These are phyloP conservation scores for Manis pentadactyla DNA, from an alignment of 2,797 vertebrate species.

Conservation along the genomic window DNA sequence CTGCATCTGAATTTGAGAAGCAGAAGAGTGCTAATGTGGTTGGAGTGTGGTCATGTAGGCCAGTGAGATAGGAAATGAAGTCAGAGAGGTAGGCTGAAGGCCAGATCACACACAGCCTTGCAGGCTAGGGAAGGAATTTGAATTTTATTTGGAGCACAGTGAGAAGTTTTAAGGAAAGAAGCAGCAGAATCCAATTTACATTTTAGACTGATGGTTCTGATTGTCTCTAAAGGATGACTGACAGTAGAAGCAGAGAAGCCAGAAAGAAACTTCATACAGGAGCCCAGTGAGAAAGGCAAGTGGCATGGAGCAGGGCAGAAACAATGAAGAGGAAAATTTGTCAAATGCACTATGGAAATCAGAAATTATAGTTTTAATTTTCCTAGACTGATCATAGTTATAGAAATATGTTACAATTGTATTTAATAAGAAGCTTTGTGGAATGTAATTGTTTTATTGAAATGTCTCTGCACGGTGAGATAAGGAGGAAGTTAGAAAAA, in stretches of 20 bases:
- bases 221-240: not conserved
- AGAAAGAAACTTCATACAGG: not conserved
- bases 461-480: slow-evolving; percentile 59
- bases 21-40: not conserved
- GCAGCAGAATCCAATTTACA: not conserved
- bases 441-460: slow-evolving; percentile 75
- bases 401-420: slow-evolving; percentile 61
- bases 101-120: not conserved
- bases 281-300: not conserved
- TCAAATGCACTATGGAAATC: slow-evolving; percentile 39
- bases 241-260: not conserved
- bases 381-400: slow-evolving; percentile 54
- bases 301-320: not conserved
- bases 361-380: slow-evolving; percentile 75
- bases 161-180: not conserved
- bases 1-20: not conserved
- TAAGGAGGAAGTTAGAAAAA: slow-evolving; percentile 67
- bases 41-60: not conserved
- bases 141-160: not conserved
- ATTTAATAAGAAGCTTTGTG: slow-evolving; percentile 69
- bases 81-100: not conserved
- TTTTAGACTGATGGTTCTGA: not conserved
- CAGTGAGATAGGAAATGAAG: not conserved
- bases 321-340: slow-evolving; percentile 7
- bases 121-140: not conserved